Percentiles rank a stretch among this genome's conserved stretches.
These are phyloP conservation scores for Drosophila burlai DNA, from an alignment of 1,140 invertebrate species.

Conservation along the genomic window DNA sequence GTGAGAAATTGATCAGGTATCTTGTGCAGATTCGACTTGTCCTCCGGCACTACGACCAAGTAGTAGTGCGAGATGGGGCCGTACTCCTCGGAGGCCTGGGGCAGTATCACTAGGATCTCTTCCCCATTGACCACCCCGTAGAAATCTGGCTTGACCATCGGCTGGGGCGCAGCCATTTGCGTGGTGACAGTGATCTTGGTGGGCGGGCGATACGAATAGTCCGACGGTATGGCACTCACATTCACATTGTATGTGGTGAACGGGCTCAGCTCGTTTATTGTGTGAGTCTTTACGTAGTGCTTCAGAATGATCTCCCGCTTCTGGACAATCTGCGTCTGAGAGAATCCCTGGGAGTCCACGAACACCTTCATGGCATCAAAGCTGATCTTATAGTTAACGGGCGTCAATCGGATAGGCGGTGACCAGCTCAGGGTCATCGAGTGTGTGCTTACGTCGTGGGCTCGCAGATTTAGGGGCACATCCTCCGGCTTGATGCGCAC, in stretches of 20 bases:
- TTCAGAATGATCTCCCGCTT: conserved; percentile 90
- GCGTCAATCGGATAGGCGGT: conserved; percentile 95
- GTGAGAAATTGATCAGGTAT: conserved; percentile 96
- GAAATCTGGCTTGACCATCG: conserved; percentile 97
- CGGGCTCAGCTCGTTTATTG: conserved; percentile 95
- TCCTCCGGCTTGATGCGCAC: conserved; percentile 96
- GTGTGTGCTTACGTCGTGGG: conserved; percentile 94
- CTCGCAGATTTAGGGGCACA: conserved; percentile 94
- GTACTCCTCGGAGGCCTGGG: conserved; percentile 98
- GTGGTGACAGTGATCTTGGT: conserved; percentile 98
- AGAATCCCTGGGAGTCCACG: conserved; percentile 96
- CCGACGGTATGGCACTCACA: conserved; percentile 94
- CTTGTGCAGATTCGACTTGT: conserved; percentile 91
- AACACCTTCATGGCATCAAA: conserved; percentile 98
- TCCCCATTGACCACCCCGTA: conserved; percentile 94
- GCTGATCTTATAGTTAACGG: conserved; percentile 95
- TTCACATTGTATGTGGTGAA: conserved; percentile 98
- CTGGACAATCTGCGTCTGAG: conserved; percentile 93
- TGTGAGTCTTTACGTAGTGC: conserved; percentile 89
- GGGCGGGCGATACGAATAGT: conserved; percentile 93
- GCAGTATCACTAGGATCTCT: conserved; percentile 95
- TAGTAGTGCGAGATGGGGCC: conserved; percentile 99
- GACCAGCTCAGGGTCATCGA: conserved; percentile 97
- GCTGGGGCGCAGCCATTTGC: conserved; percentile 97
- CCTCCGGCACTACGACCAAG: conserved; percentile 97